Evolutionary conservation across 2,113 vertebrate species (phyloP).

Genomic region (Podarcis raffonei): DNA sequence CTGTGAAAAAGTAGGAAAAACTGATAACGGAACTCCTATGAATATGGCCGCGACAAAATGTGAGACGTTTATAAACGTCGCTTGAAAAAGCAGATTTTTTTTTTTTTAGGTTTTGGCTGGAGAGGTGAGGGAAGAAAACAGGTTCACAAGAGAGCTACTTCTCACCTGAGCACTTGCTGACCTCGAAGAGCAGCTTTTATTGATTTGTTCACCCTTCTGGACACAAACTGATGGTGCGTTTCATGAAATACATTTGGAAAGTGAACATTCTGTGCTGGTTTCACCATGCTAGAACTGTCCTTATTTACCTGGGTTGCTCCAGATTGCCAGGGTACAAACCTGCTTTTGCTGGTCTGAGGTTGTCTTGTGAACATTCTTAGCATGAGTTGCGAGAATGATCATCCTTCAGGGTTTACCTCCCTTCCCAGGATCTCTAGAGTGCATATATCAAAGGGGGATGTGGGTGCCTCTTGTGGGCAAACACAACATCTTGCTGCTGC

Average conservation of each 20-base stretch:
- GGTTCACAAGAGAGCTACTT: not conserved
- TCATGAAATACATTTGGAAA: not conserved
- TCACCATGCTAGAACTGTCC: not conserved
- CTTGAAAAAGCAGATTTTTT: not conserved
- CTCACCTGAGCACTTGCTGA: not conserved
- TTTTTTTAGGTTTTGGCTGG: not conserved
- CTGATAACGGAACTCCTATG: slow-evolving; percentile 48
- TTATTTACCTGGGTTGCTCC: not conserved
- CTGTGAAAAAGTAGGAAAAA: slow-evolving; percentile 51
- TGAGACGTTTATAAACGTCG: slow-evolving; percentile 6
- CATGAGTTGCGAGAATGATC: not conserved
- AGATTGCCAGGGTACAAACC: not conserved
- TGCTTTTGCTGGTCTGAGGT: not conserved
- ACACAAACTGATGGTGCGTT: not conserved
- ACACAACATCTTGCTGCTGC: too few relatives aligned
- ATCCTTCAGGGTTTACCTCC: not conserved
- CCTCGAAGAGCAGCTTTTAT: not conserved
- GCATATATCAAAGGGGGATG: too few relatives aligned
- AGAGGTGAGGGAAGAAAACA: not conserved
- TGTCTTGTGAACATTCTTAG: not conserved
- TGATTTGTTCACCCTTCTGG: not conserved
- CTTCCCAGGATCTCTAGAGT: not conserved
- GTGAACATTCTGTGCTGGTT: not conserved
- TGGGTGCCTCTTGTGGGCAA: too few relatives aligned
- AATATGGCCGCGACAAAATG: slow-evolving; percentile 44